A percentile compares a stretch with the other conserved stretches of the same genome.
phyloP scores from a whole-genome alignment of 2,797 vertebrate genomes.

The Sandelia bainsii region DNA sequence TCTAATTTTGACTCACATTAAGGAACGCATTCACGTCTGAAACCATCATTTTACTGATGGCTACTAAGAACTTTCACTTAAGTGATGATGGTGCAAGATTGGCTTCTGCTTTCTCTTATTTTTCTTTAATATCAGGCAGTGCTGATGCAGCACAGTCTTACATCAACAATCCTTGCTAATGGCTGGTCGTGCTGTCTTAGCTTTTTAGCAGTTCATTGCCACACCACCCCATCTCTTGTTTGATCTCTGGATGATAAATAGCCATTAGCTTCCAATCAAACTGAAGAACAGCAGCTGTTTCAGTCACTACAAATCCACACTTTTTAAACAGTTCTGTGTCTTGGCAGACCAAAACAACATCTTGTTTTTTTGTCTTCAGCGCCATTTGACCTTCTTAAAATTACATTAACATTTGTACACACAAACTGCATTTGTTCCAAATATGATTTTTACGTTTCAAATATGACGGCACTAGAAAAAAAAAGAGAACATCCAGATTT shows the following conservation, averaged over 20 bases:
- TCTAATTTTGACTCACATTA: no score
- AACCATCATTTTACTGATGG: no score
- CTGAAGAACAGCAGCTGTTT: not conserved
- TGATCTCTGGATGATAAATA: conserved; percentile 6
- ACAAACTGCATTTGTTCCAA: not conserved
- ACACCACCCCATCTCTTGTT: not conserved
- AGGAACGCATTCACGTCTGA: no score
- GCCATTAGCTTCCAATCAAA: conserved; percentile 9
- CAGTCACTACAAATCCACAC: not conserved
- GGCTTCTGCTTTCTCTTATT: not conserved
- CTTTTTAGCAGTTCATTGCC: conserved; percentile 1
- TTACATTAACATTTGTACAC: not conserved
- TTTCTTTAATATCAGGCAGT: not conserved
- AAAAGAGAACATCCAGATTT: not conserved
- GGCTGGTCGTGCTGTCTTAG: not conserved
- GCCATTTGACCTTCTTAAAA: not conserved
- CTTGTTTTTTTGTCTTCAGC: not conserved
- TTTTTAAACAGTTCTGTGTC: not conserved
- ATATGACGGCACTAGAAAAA: not conserved
- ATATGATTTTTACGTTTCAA: not conserved
- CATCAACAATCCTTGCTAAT: not conserved
- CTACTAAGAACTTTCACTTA: not conserved
- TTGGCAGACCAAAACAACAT: not conserved
- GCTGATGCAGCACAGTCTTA: conserved; percentile 11
- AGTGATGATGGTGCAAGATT: not conserved